phyloP scores from a whole-genome alignment of 2,888 invertebrate genomes.

The Ptilodon capucinus region DNA sequence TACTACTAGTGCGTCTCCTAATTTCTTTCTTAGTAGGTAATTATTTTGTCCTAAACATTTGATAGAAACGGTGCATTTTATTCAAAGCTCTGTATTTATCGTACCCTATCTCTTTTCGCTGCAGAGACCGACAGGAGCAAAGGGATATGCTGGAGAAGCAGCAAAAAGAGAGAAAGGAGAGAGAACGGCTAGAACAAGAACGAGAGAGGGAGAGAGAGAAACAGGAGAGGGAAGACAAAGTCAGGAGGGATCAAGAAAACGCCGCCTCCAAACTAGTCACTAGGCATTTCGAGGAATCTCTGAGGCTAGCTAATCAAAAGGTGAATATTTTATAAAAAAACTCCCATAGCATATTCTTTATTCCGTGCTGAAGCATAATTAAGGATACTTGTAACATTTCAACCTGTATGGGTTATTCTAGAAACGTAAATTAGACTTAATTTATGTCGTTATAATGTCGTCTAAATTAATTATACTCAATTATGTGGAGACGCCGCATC shows the following conservation, averaged over 20 bases:
- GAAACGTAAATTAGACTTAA: too few relatives aligned
- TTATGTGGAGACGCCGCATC: too few relatives aligned
- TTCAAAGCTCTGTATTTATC: neutral
- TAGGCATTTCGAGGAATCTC: constrained; percentile 95
- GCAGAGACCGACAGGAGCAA: constrained; percentile 77
- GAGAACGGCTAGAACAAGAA: constrained; percentile 85
- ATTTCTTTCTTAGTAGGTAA: too few relatives aligned
- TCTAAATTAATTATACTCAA: too few relatives aligned
- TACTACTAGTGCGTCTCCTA: too few relatives aligned
- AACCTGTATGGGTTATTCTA: too few relatives aligned
- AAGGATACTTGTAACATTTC: too few relatives aligned
- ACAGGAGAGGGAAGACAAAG: constrained; percentile 79
- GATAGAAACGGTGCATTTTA: too few relatives aligned
- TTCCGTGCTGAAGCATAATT: too few relatives aligned
- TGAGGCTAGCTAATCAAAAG: constrained; percentile 90
- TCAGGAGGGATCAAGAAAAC: constrained; percentile 85
- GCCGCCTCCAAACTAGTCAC: constrained; percentile 92
- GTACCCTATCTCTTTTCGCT: constrained; percentile 39
- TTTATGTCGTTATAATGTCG: too few relatives aligned
- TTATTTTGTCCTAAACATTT: too few relatives aligned
- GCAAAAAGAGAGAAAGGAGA: constrained; percentile 84
- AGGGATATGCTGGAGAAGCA: constrained; percentile 86
- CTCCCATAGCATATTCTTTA: too few relatives aligned
- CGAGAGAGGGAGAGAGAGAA: constrained; percentile 79
- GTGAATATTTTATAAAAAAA: constrained; percentile 56